A percentile compares a stretch with the other conserved stretches of the same genome.
These are phyloP conservation scores for Thecophora atra DNA, from an alignment of 2,888 invertebrate genomes.

Conservation along the genomic window DNA sequence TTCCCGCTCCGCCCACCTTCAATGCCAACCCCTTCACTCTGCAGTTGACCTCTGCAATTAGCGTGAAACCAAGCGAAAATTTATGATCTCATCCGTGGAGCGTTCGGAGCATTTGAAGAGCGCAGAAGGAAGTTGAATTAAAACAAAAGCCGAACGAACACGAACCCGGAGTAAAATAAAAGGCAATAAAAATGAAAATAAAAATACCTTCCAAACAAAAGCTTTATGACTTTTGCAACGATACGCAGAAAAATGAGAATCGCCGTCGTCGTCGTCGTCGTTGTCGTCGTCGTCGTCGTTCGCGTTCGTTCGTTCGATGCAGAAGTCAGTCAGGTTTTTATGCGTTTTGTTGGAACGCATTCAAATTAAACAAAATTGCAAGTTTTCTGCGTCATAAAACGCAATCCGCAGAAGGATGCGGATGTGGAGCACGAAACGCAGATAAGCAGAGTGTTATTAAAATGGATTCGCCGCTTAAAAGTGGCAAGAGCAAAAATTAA, in stretches of 20 bases:
- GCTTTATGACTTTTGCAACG: slow-evolving; percentile 55
- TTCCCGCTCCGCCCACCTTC: not conserved
- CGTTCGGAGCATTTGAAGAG: slow-evolving; percentile 27
- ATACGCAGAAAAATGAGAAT: slow-evolving; percentile 3
- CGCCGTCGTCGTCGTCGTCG: not conserved
- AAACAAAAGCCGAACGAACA: not conserved
- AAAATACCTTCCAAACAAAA: slow-evolving; percentile 42
- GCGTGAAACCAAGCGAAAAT: slow-evolving; percentile 46
- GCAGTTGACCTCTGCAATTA: slow-evolving; percentile 45
- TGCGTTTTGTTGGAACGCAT: slow-evolving; percentile 51
- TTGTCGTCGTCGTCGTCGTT: not conserved
- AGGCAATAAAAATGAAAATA: slow-evolving; percentile 25
- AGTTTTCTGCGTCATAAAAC: slow-evolving; percentile 45
- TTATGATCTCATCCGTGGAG: slow-evolving; percentile 43
- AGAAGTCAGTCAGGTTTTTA: slow-evolving; percentile 44
- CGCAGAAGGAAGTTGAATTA: not conserved
- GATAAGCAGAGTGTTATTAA: slow-evolving; percentile 30
- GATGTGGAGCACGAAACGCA: not conserved
- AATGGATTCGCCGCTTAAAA: not conserved
- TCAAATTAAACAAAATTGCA: slow-evolving; percentile 62
- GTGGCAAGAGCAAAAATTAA: not conserved
- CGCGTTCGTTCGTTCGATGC: slow-evolving; percentile 22
- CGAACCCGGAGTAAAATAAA: not conserved
- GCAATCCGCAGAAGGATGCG: not conserved
- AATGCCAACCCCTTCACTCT: not conserved